Evolutionary conservation across 2,797 vertebrate species (phyloP).

Genomic region (Lutjanus campechanus): DNA sequence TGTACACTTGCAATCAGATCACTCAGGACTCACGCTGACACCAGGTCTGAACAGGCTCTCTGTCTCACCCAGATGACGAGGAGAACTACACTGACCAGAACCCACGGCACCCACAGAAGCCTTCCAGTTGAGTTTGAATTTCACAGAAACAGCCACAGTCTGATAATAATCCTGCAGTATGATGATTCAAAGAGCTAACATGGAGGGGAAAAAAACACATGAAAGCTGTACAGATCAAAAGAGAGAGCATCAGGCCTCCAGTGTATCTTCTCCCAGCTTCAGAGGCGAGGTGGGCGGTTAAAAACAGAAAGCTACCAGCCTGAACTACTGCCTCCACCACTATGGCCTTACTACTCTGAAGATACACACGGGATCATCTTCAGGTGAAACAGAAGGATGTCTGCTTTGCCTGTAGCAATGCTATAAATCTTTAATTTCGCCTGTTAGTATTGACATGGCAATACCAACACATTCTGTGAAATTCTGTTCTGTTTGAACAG

Average conservation of each 20-base stretch:
- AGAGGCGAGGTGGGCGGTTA: conserved; percentile 24
- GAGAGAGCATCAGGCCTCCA: conserved; percentile 12
- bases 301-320: conserved; percentile 17
- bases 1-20: too few species aligned
- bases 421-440: conserved; percentile 16
- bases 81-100: background rate
- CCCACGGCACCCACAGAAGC: background rate
- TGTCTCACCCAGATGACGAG: conserved; percentile 5
- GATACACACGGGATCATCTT: conserved; percentile 1
- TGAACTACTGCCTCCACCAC: conserved; percentile 12
- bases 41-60: background rate
- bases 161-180: conserved; percentile 14
- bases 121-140: conserved; percentile 15
- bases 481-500: conserved; percentile 8
- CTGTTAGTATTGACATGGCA: background rate
- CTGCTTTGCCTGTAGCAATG: conserved; percentile 30
- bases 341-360: conserved; percentile 12
- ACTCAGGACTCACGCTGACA: too few species aligned
- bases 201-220: background rate
- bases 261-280: conserved; percentile 9
- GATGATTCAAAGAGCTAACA: conserved; percentile 9
- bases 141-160: conserved; percentile 9
- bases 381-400: conserved; percentile 12
- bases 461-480: background rate
- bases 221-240: conserved; percentile 21